These are phyloP conservation scores for Iphiclides podalirius DNA, from an alignment of 2,888 invertebrate species.

Conservation along the genomic window DNA sequence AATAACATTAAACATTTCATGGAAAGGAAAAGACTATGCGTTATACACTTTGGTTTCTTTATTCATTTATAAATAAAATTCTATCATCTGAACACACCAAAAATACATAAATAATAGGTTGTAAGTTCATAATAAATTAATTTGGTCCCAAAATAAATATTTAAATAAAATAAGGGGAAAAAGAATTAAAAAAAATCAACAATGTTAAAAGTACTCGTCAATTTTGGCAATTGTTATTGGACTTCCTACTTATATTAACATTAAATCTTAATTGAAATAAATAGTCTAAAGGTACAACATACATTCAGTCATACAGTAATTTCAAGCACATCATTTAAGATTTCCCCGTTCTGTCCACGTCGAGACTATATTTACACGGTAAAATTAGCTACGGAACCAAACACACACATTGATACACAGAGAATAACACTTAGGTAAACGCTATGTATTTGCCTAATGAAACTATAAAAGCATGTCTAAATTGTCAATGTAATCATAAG, in stretches of 20 bases:
- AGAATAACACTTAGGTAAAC: conserved; percentile 59
- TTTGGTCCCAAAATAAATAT: conserved; percentile 80
- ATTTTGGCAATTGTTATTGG: conserved; percentile 77
- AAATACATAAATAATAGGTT: conserved; percentile 65
- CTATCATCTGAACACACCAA: conserved; percentile 72
- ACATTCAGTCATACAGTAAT: conserved; percentile 61
- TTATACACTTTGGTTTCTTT: conserved; percentile 79
- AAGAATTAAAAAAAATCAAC: conserved; percentile 65
- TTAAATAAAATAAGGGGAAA: conserved; percentile 69
- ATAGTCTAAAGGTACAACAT: conserved; percentile 62
- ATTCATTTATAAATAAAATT: conserved; percentile 76
- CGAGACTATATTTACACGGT: conserved; percentile 64
- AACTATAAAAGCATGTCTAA: conserved; percentile 67
- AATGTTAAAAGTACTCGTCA: conserved; percentile 72
- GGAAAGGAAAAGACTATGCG: conserved; percentile 65
- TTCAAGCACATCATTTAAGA: conserved; percentile 44
- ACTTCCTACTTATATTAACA: conserved; percentile 66
- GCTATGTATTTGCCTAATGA: conserved; percentile 60
- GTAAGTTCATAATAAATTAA: conserved; percentile 76
- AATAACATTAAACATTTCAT: conserved; percentile 49
- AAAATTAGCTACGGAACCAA: conserved; percentile 54
- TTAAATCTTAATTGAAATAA: conserved; percentile 72
- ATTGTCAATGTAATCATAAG: conserved; percentile 54
- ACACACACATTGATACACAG: conserved; percentile 56
- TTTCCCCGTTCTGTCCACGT: conserved; percentile 43